Evolutionary conservation across 1,140 invertebrate species (phyloP).

Genomic region (Pygmarrhopalites habei): DNA sequence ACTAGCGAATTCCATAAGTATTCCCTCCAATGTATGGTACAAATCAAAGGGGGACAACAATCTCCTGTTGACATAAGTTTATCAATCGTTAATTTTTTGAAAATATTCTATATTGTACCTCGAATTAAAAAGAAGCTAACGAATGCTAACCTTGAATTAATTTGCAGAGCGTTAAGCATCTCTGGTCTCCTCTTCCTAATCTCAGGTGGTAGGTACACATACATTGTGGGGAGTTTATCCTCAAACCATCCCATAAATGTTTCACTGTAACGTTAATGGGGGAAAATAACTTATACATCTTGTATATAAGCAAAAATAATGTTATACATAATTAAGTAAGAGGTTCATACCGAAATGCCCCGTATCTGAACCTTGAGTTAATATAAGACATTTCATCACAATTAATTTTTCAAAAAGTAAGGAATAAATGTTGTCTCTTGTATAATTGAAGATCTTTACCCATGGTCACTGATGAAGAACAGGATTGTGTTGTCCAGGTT

Average conservation of each 20-base stretch:
- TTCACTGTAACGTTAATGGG: neutral
- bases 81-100: too few species aligned
- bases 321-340: neutral
- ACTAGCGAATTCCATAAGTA: constrained; percentile 9
- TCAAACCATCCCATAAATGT: constrained; percentile 12
- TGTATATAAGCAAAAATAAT: too few species aligned
- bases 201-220: neutral
- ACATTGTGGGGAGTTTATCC: constrained; percentile 17
- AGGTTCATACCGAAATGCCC: constrained; percentile 12
- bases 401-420: too few species aligned
- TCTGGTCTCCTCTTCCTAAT: neutral
- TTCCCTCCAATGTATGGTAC: constrained; percentile 18
- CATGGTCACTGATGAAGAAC: constrained; percentile 54
- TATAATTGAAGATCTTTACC: too few species aligned
- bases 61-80: too few species aligned
- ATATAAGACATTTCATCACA: too few species aligned
- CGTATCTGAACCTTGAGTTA: constrained; percentile 45
- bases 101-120: too few species aligned
- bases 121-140: too few species aligned
- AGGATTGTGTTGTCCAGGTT: constrained; percentile 46
- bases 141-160: too few species aligned
- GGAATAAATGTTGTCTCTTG: too few species aligned
- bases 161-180: neutral
- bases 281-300: neutral
- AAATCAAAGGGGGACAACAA: constrained; percentile 26